These are phyloP conservation scores for Mustelus asterias DNA, from an alignment of 2,113 vertebrate species.

Conservation along the genomic window DNA sequence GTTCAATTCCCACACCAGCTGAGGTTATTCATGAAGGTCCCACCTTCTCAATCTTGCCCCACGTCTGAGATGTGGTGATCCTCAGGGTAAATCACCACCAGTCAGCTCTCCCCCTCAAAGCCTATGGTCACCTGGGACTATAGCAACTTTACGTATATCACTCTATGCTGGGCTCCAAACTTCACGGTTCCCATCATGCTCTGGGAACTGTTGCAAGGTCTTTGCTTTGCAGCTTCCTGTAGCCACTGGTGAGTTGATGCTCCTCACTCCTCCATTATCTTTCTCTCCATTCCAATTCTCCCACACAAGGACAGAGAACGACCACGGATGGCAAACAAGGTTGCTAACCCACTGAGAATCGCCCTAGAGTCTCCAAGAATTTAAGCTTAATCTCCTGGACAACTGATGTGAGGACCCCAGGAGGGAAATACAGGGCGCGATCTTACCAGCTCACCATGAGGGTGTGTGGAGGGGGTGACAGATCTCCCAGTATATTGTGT, in stretches of 20 bases:
- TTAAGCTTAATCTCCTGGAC: not conserved
- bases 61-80: too few species aligned
- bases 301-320: not conserved
- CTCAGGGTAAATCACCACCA: too few species aligned
- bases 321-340: not conserved
- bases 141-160: not conserved
- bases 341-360: not conserved
- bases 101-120: too few species aligned
- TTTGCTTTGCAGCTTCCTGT: not conserved
- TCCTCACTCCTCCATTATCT: not conserved
- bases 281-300: not conserved
- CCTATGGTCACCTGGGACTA: too few species aligned
- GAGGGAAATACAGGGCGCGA: not conserved
- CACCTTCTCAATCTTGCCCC: too few species aligned
- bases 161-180: not conserved
- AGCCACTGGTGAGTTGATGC: not conserved
- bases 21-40: too few species aligned
- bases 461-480: too few species aligned
- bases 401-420: too few species aligned
- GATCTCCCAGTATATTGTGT: too few species aligned
- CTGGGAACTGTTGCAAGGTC: not conserved
- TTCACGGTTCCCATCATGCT: not conserved
- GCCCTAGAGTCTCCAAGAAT: not conserved
- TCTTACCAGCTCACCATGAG: too few species aligned
- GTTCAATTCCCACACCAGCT: too few species aligned